phyloP scores from a whole-genome alignment of 92 coral and sea anemone species.

The Epizoanthus ramosus region DNA sequence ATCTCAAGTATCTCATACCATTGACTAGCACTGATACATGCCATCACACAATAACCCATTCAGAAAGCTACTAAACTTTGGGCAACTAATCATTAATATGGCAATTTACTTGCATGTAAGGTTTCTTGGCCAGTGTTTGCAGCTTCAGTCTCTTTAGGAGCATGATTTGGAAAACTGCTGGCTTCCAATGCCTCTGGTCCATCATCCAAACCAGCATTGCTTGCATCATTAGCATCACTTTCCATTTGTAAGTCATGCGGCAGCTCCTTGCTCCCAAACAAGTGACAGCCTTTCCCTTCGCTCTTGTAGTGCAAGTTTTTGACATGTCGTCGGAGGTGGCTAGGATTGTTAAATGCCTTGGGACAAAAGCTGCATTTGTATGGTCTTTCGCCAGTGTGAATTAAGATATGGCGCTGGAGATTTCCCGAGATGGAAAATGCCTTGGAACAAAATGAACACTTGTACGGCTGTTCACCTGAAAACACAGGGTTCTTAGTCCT shows the following conservation, averaged over 20 bases:
- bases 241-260: conserved; percentile 12
- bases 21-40: too few relatives aligned
- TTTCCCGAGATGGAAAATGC: conserved; percentile 99
- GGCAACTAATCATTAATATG: too few relatives aligned
- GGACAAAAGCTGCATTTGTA: conserved; percentile 92
- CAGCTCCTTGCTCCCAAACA: conserved; percentile 25
- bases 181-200: neutral
- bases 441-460: conserved; percentile 84
- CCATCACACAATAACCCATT: too few relatives aligned
- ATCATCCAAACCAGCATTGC: neutral
- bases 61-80: too few relatives aligned
- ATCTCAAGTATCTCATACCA: too few relatives aligned
- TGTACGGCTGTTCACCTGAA: conserved; percentile 92
- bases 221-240: neutral
- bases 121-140: neutral
- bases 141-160: neutral
- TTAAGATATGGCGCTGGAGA: conserved; percentile 90
- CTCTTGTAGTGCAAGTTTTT: conserved; percentile 92
- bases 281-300: conserved; percentile 40
- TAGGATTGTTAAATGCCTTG: conserved; percentile 96
- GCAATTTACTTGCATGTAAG: neutral
- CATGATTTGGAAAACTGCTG: neutral
- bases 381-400: conserved; percentile 98
- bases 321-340: conserved; percentile 92
- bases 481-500: neutral